Conservation (phyloP, 2,113 vertebrate species). For the Grammomys dolichurus region DNA sequence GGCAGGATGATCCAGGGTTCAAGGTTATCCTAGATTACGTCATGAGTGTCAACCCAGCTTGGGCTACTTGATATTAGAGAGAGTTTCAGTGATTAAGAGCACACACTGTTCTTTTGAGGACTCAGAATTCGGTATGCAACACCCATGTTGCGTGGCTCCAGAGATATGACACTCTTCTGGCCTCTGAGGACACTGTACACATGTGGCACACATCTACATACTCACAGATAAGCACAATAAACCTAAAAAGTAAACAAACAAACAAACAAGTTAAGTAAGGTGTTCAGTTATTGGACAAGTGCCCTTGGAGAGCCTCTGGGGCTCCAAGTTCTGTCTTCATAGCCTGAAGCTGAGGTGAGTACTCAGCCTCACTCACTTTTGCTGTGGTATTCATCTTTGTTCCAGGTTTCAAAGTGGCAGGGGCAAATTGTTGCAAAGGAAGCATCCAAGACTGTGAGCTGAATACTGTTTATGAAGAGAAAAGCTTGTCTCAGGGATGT, state of each 20-base stretch:
- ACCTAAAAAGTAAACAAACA: background rate
- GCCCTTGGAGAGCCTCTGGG: background rate
- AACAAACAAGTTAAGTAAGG: background rate
- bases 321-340: background rate
- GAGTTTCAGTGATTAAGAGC: background rate
- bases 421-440: background rate
- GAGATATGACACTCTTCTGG: background rate
- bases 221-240: background rate
- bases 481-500: background rate
- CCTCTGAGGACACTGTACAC: background rate
- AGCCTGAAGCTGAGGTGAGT: background rate
- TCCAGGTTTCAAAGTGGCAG: background rate
- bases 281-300: background rate
- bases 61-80: background rate
- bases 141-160: background rate
- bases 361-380: background rate
- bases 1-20: background rate
- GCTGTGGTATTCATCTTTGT: background rate
- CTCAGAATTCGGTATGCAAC: background rate
- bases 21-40: background rate
- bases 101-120: background rate
- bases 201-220: too few species aligned
- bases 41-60: background rate
- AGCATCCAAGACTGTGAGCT: background rate
- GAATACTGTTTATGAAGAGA: background rate